Evolutionary conservation across 2,113 vertebrate genomes (phyloP), one percentile per base, ranked within the genome.

Genomic region (Cololabis saira): DNA sequence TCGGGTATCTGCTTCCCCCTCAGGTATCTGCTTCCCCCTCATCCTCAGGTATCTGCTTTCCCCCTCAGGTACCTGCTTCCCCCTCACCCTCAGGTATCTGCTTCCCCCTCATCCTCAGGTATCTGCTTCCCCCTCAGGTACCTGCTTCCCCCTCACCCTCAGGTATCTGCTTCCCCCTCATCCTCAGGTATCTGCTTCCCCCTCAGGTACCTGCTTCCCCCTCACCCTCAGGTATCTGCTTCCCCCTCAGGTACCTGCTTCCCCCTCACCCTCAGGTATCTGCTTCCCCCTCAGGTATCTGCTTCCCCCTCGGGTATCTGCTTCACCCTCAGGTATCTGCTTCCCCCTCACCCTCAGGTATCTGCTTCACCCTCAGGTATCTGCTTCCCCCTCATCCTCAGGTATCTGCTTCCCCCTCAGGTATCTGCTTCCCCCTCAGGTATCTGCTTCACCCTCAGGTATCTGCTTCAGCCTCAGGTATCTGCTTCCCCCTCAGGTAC

Each of bases 181-280:
- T 9, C 5, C 11, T 0, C 57, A 59, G 41, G 80, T 83, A 14
- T 2, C 17, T n/a, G n/a, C 14, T 41, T 13, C 16, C 0, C 12
- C 5, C 11, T 0, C 57, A 59, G 41, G 80, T 83, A 14, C 1
- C 17, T n/a, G n/a, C n/a, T n/a, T n/a, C n/a, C n/a, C n/a, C n/a
- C n/a, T n/a, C n/a, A n/a, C n/a, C n/a, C n/a, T n/a, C n/a, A n/a
- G n/a, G n/a, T n/a, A n/a, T n/a, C n/a, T n/a, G n/a, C 14, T 41
- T 13, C 16, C 0, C 12, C 5, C 11, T 0, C 57, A 59, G 41
- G 80, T 83, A 14, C 1, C 17, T n/a, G n/a, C n/a, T n/a, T n/a
- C n/a, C n/a, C n/a, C n/a, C n/a, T n/a, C n/a, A n/a, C n/a, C n/a
- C n/a, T n/a, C n/a, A n/a, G n/a, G n/a, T n/a, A n/a, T n/a, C n/a